These are phyloP conservation scores for Hassar affinis DNA, from an alignment of 2,113 vertebrate species.

Conservation along the genomic window DNA sequence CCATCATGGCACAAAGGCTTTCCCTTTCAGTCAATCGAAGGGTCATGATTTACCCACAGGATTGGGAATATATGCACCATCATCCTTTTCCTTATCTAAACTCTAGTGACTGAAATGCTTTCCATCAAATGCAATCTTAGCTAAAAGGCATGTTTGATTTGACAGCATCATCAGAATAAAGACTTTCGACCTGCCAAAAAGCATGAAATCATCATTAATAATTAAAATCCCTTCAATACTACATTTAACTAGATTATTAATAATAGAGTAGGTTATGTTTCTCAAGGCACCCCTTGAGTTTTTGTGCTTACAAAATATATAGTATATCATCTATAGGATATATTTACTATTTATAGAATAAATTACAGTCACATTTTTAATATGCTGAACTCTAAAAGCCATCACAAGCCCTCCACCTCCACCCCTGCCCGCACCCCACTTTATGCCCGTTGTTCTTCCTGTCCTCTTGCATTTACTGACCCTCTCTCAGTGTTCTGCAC, in stretches of 20 bases:
- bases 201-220: neutral
- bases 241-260: neutral
- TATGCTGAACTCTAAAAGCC: neutral
- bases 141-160: too few relatives aligned
- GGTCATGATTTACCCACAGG: neutral
- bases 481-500: conserved; percentile 53
- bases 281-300: neutral
- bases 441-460: neutral
- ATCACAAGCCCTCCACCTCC: neutral
- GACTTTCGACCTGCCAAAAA: neutral
- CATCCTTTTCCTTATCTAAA: neutral
- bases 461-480: conserved; percentile 6
- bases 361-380: conserved; percentile 2
- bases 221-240: neutral
- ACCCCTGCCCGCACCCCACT: neutral
- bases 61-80: neutral
- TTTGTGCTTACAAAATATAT: neutral
- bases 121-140: neutral
- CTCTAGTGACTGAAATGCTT: neutral
- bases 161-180: too few relatives aligned
- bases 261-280: neutral
- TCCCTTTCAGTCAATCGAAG: neutral
- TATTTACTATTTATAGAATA: too few relatives aligned
- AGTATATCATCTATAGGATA: too few relatives aligned
- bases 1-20: conserved; percentile 2